Conservation (phyloP, 2,797 vertebrate genomes). For the Philypnodon macrostomus region DNA sequence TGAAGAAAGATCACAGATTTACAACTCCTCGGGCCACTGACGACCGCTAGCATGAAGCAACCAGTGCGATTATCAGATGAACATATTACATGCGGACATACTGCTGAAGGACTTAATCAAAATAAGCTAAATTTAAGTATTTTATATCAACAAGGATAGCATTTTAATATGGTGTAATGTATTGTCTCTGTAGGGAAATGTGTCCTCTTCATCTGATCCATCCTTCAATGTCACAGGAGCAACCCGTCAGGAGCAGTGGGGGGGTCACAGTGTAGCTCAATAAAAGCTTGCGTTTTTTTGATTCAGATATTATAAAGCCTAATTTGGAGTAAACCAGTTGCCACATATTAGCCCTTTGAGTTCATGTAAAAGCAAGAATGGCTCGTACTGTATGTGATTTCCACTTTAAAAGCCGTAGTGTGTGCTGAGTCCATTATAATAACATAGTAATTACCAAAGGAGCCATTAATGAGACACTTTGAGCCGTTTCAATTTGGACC, state of each 20-base stretch:
- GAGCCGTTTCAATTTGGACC: conserved; percentile 5
- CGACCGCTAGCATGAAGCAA: not conserved
- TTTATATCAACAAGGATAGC: too few species aligned
- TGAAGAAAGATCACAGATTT: not conserved
- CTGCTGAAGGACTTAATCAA: not conserved
- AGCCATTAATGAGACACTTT: conserved; percentile 6
- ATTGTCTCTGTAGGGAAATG: too few species aligned
- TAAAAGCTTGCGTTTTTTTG: not conserved
- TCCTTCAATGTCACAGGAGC: too few species aligned
- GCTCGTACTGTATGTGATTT: not conserved
- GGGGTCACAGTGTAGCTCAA: too few species aligned
- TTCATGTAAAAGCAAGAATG: not conserved
- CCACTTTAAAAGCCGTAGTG: not conserved
- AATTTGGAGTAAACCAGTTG: not conserved
- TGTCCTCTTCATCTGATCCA: too few species aligned
- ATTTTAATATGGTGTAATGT: too few species aligned
- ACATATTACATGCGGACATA: not conserved
- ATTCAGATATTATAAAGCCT: not conserved
- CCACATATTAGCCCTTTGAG: not conserved
- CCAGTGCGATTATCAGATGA: not conserved
- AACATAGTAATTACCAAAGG: conserved; percentile 3
- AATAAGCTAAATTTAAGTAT: too few species aligned
- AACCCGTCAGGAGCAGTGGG: too few species aligned
- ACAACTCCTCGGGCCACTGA: not conserved
- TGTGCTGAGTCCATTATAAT: conserved; percentile 2